phyloP scores from a whole-genome alignment of 2,888 invertebrate genomes.

The Cristatella mucedo region DNA sequence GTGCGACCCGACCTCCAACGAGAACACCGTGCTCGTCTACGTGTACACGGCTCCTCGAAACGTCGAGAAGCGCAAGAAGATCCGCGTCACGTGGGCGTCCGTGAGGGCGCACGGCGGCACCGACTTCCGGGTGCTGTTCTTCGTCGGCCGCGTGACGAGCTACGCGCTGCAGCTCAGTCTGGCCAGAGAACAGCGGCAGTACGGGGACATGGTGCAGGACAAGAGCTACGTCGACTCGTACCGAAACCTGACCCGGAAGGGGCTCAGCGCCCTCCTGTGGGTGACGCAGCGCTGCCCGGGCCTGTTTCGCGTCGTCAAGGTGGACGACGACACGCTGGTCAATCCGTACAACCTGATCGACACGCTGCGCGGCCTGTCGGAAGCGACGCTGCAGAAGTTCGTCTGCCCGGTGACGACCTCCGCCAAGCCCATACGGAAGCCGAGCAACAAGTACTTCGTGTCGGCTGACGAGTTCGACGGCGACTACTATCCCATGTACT shows the following conservation, averaged over 20 bases:
- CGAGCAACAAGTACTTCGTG: conserved; percentile 7
- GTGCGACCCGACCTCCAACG: background rate
- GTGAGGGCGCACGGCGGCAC: too few species aligned
- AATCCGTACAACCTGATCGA: conserved; percentile 3
- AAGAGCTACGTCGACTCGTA: conserved; percentile 5
- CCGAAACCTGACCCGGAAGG: conserved; percentile 6
- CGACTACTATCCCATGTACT: conserved; percentile 6
- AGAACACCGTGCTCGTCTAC: conserved; percentile 3
- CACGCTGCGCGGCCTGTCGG: conserved; percentile 1
- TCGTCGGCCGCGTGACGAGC: too few species aligned
- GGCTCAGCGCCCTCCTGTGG: conserved; percentile 5
- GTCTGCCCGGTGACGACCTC: conserved; percentile 1
- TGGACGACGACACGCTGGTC: conserved; percentile 5
- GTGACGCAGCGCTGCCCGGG: background rate
- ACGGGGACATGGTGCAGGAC: conserved; percentile 8
- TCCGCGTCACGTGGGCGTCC: background rate
- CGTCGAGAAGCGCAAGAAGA: background rate
- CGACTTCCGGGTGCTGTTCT: too few species aligned
- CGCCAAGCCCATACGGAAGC: conserved; percentile 3
- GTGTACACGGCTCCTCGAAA: conserved; percentile 6
- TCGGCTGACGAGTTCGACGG: background rate
- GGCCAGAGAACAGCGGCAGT: too few species aligned
- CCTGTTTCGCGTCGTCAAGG: conserved; percentile 4
- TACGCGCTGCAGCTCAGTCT: too few species aligned
- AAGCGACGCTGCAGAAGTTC: background rate